Evolutionary conservation across 2,888 invertebrate genomes (phyloP), one percentile per base, ranked within the genome.

Genomic region (Caenorhabditis sp.): DNA sequence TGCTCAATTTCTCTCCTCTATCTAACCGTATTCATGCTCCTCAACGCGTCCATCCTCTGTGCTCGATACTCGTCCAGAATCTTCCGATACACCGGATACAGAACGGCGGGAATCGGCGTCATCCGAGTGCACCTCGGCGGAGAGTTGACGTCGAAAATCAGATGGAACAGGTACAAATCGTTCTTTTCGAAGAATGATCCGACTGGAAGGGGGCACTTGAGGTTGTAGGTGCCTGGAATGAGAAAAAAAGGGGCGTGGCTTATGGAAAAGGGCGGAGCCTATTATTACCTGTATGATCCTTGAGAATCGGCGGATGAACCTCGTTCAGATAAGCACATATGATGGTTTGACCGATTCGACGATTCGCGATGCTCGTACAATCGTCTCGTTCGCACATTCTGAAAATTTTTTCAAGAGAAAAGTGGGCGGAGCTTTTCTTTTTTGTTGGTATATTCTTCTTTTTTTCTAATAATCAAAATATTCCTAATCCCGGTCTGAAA

Each of bases 381-480:
- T 83, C 83, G 64, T 83, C 83, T n/a, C 83, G 68, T 31, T 83
- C 83, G 24, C 79, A 79, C 83, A 83, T 83, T 49, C 41, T 61
- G 47, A 35, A 12, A 31, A 22, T 28, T 66, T 38, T 16, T n/a
- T n/a, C n/a, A 49, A 14, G n/a, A 1, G 49, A 19, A 22, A 19
- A 19, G 54, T 26, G 54, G 26, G 47, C 47, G 47, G 47, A 47
- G 47, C 47, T 16, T 14, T 44, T 44, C 16, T 44, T 49, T 51
- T 51, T 51, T 19, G 22, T 5, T 7, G 22, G 22, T 16, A 44
- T 7, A n/a, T n/a, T n/a, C n/a, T 12, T 41, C 38, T 8, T 12
- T 49, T 49, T 49, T 49, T 49, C 22, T 31, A 31, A 31, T 31
- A 4, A 19, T 12, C 26, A 1, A 16, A 28, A 56, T 28, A 56